Percentiles rank a stretch among this genome's conserved stretches.
Evolutionary conservation across 2,797 vertebrate genomes (phyloP).

Genomic region (Sciurus vulgaris): DNA sequence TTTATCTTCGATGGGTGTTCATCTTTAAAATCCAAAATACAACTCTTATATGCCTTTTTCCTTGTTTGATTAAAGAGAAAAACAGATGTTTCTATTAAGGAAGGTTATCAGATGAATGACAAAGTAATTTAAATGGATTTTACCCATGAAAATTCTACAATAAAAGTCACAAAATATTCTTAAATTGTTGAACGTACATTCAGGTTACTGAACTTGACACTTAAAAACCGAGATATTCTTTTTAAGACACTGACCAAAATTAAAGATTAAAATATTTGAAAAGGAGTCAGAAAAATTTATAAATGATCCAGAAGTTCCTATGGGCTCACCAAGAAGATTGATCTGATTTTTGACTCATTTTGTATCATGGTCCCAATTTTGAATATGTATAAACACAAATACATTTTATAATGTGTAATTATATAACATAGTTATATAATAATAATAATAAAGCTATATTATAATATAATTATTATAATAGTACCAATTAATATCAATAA

Average conservation of each 20-base stretch:
- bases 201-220: neutral
- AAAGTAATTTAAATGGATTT: neutral
- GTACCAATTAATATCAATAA: too few relatives aligned
- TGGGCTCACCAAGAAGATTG: neutral
- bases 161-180: neutral
- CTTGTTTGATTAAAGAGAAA: neutral
- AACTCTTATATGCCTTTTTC: neutral
- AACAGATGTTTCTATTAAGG: neutral
- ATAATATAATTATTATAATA: too few relatives aligned
- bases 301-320: neutral
- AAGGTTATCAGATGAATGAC: neutral
- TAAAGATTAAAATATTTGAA: neutral
- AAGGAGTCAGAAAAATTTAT: neutral
- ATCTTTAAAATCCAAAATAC: neutral
- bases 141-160: neutral
- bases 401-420: too few relatives aligned
- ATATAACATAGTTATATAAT: too few relatives aligned
- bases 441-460: too few relatives aligned
- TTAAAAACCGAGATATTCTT: conserved; percentile 2
- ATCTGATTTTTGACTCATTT: neutral
- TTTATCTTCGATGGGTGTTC: neutral
- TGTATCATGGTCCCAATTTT: too few relatives aligned
- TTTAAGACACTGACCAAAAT: neutral
- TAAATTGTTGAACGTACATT: neutral
- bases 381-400: too few relatives aligned